phyloP scores from a whole-genome alignment of 2,113 vertebrate genomes.

The Oceanodroma tethys region DNA sequence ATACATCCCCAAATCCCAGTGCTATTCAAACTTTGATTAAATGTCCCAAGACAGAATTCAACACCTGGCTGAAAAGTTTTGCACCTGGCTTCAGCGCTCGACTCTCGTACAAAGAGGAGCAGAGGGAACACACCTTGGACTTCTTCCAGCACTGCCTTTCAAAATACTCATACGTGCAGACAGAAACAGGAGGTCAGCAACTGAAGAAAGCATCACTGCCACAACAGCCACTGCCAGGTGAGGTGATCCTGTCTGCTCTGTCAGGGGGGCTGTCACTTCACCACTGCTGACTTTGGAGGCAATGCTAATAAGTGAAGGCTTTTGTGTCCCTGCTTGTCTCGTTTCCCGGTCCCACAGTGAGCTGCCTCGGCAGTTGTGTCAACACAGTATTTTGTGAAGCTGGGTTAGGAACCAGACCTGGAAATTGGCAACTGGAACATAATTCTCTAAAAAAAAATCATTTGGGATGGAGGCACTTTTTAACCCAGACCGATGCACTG shows the following conservation, averaged over 20 bases:
- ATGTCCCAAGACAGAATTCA: conserved; percentile 5
- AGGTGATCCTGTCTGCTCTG: not conserved
- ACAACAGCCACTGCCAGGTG: not conserved
- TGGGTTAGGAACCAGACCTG: not conserved
- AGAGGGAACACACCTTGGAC: not conserved
- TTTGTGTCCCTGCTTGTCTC: not conserved
- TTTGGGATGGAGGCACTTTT: not conserved
- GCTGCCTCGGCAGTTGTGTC: not conserved
- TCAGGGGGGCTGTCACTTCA: not conserved
- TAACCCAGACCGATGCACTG: not conserved
- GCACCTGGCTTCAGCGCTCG: not conserved
- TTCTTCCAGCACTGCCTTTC: not conserved
- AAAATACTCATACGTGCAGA: not conserved
- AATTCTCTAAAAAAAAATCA: not conserved
- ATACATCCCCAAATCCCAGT: not conserved
- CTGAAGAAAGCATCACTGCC: not conserved
- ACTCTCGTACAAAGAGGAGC: not conserved
- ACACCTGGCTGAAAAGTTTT: conserved; percentile 13
- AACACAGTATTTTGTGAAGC: not conserved
- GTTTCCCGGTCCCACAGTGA: not conserved
- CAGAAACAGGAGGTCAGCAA: not conserved
- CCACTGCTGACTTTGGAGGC: not conserved
- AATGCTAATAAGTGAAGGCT: not conserved
- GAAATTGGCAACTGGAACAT: not conserved
- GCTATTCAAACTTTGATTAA: not conserved